Conservation (phyloP, 2,797 vertebrate species). For the Threskiornis aethiopicus region DNA sequence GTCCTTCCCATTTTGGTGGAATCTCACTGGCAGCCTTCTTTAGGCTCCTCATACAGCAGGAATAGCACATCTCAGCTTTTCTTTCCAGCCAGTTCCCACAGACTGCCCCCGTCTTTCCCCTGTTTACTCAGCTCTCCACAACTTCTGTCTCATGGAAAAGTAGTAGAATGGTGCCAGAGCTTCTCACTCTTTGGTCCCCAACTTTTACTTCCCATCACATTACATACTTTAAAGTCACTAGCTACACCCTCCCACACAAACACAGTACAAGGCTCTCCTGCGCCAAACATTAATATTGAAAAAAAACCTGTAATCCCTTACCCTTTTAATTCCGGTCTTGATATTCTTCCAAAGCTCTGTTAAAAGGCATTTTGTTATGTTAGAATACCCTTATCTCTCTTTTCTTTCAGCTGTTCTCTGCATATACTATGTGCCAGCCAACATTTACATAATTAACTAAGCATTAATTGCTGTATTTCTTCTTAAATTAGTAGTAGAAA, state of each 20-base stretch:
- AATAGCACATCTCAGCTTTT: not conserved
- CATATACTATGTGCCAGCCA: not conserved
- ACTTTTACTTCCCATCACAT: not conserved
- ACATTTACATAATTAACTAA: not conserved
- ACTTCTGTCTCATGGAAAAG: not conserved
- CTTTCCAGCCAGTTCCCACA: not conserved
- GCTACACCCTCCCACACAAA: accelerated
- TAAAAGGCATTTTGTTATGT: not conserved
- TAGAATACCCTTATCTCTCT: not conserved
- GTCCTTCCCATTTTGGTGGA: not conserved
- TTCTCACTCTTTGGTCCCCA: not conserved
- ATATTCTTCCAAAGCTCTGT: not conserved
- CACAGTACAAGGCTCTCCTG: not conserved
- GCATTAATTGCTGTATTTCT: not conserved
- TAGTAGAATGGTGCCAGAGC: not conserved
- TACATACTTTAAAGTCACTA: not conserved
- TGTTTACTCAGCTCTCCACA: not conserved
- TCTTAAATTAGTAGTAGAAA: not conserved
- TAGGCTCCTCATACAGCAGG: not conserved
- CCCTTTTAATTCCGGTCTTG: not conserved
- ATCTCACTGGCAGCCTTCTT: not conserved
- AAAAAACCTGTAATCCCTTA: not conserved
- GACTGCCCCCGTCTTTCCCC: not conserved
- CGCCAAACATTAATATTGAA: not conserved
- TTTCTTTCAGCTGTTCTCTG: not conserved